Evolutionary conservation across 2,888 invertebrate genomes (phyloP).

Genomic region (Chorisops tibialis): DNA sequence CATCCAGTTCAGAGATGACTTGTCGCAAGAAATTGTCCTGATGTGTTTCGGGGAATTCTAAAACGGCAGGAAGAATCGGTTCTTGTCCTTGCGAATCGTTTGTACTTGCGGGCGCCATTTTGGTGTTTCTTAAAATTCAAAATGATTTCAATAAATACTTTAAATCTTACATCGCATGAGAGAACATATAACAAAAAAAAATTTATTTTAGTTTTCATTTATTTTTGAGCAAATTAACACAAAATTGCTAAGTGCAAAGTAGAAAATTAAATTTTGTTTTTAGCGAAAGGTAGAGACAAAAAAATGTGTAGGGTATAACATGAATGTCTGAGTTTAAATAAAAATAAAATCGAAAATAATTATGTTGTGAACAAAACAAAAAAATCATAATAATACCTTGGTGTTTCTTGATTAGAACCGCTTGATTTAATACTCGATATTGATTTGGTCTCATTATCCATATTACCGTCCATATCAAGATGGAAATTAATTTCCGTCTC

Average conservation of each 20-base stretch:
- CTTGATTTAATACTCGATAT: conserved; percentile 78
- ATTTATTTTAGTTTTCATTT: not conserved
- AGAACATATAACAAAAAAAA: not conserved
- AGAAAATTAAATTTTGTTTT: not conserved
- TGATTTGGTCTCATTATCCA: conserved; percentile 89
- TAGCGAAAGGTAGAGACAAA: not conserved
- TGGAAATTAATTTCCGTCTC: conserved; percentile 6
- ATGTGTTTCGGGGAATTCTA: conserved; percentile 92
- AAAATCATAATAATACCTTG: conserved; percentile 46
- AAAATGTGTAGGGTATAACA: not conserved
- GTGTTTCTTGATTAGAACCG: conserved; percentile 72
- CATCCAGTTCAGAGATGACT: conserved; percentile 84
- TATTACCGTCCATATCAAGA: conserved; percentile 78
- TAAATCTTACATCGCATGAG: conserved; percentile 1
- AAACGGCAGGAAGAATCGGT: conserved; percentile 87
- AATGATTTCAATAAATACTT: not conserved
- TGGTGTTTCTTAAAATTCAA: conserved; percentile 14
- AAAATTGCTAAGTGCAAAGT: conserved; percentile 4
- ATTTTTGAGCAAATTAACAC: conserved; percentile 16
- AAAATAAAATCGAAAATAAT: not conserved
- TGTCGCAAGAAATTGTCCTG: conserved; percentile 89
- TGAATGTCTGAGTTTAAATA: not conserved
- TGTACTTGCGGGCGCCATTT: conserved; percentile 17
- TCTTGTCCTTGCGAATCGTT: conserved; percentile 66
- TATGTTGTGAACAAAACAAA: not conserved